phyloP scores from a whole-genome alignment of 2,797 vertebrate species.

The Synaphobranchus kaupii region DNA sequence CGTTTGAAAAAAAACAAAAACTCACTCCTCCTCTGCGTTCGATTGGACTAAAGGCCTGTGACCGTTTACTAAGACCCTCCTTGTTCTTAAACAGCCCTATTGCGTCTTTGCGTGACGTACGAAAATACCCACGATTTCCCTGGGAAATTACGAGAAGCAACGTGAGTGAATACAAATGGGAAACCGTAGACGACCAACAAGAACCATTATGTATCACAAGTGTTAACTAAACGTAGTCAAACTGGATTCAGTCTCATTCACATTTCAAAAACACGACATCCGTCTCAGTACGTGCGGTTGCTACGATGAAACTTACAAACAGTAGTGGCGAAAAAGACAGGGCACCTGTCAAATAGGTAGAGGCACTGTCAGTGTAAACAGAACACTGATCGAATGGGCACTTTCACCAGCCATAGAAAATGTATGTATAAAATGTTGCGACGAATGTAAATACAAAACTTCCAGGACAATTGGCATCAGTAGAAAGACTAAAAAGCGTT shows the following conservation, averaged over 20 bases:
- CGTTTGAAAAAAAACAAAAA: neutral
- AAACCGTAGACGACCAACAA: neutral
- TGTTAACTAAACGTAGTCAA: neutral
- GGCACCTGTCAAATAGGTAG: neutral
- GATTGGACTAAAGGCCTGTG: conserved; percentile 18
- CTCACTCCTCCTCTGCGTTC: neutral
- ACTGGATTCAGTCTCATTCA: neutral
- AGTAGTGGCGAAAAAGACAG: neutral
- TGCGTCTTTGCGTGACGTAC: neutral
- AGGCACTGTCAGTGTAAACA: too few species aligned
- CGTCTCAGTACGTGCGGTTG: neutral
- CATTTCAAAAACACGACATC: neutral
- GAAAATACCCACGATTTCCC: neutral
- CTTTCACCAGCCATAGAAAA: neutral
- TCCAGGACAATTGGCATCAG: neutral
- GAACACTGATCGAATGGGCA: neutral
- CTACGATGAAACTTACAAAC: neutral
- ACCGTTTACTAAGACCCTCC: neutral
- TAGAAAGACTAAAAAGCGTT: neutral
- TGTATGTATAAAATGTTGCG: neutral
- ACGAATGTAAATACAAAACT: neutral
- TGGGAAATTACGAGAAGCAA: conserved; percentile 14
- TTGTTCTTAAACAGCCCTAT: neutral
- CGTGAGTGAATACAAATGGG: neutral
- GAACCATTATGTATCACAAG: neutral